Evolutionary conservation across 2,888 invertebrate genomes (phyloP), one percentile per base, ranked within the genome.

Genomic region (Gandaritis pyraliata): DNA sequence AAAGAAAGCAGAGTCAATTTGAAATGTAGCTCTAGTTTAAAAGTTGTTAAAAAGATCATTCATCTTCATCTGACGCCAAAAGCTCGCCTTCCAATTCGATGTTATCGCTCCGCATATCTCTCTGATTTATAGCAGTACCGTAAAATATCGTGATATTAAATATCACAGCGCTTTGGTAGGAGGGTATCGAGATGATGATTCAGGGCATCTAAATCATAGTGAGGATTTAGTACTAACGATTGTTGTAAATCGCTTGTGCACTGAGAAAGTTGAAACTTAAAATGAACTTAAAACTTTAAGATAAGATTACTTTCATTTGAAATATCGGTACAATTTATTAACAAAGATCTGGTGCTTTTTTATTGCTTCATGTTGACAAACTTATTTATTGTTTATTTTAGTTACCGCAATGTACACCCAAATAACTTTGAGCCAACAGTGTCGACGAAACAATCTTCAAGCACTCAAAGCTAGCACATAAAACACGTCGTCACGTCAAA

Each of bases 81-180:
- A 58, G 58, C 45, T 60, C 47, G 50, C 67, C 63, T 61, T 66
- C 54, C 66, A 62, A 75, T 74, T 68, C 60, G 72, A 77, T 80
- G 75, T 76, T 75, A 80, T 80, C 77, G 38, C 18, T 61, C 46
- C 64, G 47, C 41, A 23, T 60, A 67, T 65, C 55, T 58, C 30
- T 41, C 51, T 51, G 78, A 85, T 84, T 83, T 82, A 83, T 79
- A 71, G 39, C 66, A 61, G 70, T 65, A 73, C 75, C 76, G 79
- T 82, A 77, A 79, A 82, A 78, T 79, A 75, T 81, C 72, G 53
- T 71, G 71, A 81, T 78, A 79, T 78, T 76, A 76, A 81, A 80
- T 83, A 79, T 81, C 76, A 73, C 72, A 75, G 73, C 74, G 73
- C 70, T 72, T 64, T 16, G 63, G 49, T 61, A 54, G 61, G 65